Conservation (phyloP, 2,797 vertebrate species). For the Miichthys miiuy region DNA sequence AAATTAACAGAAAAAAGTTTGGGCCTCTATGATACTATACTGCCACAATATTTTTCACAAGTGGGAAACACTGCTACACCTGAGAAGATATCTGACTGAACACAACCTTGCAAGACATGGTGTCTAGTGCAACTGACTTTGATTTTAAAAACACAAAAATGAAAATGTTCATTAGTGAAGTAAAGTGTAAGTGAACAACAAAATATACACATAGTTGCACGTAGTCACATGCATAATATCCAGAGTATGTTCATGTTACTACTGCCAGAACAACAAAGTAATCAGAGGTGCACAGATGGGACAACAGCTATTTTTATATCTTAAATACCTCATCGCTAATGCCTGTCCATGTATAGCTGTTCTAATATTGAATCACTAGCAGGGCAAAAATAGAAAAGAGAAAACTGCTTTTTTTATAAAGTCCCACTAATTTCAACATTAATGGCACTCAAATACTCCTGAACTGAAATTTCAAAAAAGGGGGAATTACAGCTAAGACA, state of each 20-base stretch:
- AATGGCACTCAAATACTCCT: conserved; percentile 42
- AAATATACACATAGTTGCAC: conserved; percentile 12
- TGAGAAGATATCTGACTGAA: background rate
- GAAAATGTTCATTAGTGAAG: background rate
- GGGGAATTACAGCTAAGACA: conserved; percentile 37
- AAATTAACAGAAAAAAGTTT: background rate
- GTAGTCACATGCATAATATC: conserved; percentile 26
- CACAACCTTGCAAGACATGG: background rate
- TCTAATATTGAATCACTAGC: conserved; percentile 40
- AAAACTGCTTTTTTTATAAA: conserved; percentile 40
- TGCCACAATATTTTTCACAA: background rate
- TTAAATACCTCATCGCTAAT: conserved; percentile 66
- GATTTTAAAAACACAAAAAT: background rate
- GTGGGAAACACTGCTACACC: background rate
- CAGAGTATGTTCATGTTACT: conserved; percentile 62
- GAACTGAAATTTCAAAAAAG: conserved; percentile 13
- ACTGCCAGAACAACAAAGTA: conserved; percentile 54
- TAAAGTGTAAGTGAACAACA: conserved; percentile 3
- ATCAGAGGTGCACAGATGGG: conserved; percentile 74
- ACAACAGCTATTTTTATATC: conserved; percentile 72
- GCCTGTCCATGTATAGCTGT: conserved; percentile 52
- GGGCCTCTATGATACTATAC: background rate
- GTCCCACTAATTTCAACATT: conserved; percentile 58
- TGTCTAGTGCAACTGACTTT: background rate
- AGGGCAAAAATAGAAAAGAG: conserved; percentile 8